These are phyloP conservation scores for Vanessa cardui DNA, from an alignment of 2,888 invertebrate genomes.

Conservation along the genomic window DNA sequence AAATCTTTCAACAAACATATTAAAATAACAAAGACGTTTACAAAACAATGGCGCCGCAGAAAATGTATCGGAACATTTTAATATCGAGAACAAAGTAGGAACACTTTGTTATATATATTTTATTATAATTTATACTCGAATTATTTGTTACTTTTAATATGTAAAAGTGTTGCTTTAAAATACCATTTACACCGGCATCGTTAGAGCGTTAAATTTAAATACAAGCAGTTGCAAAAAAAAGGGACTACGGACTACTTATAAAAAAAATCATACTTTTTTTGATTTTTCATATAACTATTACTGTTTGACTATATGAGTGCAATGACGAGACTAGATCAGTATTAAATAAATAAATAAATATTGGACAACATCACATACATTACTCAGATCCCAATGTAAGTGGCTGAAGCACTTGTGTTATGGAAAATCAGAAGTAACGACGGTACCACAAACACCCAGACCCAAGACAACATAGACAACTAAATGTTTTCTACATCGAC, in stretches of 20 bases:
- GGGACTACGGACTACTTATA: not conserved
- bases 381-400: no score
- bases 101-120: slow-evolving; percentile 1
- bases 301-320: no score
- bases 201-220: slow-evolving; percentile 1
- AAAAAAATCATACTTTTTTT: not conserved
- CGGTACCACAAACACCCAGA: no score
- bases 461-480: no score
- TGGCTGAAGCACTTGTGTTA: no score
- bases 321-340: no score
- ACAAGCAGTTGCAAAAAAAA: not conserved
- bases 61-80: not conserved
- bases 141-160: slow-evolving; percentile 7
- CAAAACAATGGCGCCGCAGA: not conserved
- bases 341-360: no score
- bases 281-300: no score
- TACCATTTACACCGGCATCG: slow-evolving; percentile 6
- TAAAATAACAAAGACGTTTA: not conserved
- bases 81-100: not conserved
- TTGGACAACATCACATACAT: no score
- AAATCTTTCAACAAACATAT: not conserved
- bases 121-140: slow-evolving; percentile 17
- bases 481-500: no score
- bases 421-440: no score
- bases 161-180: slow-evolving; percentile 2